phyloP scores from a whole-genome alignment of 2,888 invertebrate genomes.

The Parelbella ahira region DNA sequence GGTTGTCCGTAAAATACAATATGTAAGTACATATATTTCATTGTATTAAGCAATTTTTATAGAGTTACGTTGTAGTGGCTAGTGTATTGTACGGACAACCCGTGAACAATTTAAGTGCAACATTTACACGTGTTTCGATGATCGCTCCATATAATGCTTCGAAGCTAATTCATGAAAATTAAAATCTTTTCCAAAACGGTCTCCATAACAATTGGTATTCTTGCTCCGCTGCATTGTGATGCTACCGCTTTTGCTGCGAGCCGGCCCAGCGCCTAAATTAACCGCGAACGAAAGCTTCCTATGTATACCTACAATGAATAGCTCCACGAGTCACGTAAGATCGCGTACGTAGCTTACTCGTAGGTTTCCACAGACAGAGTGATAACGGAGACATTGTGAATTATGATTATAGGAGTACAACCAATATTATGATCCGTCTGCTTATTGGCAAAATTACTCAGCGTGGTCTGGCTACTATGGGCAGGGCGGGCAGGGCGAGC shows the following conservation, averaged over 20 bases:
- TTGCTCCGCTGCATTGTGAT: constrained; percentile 10
- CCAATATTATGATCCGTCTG: constrained; percentile 90
- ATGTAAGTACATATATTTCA: too few relatives aligned
- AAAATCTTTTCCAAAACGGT: constrained; percentile 10
- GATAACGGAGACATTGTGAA: constrained; percentile 40
- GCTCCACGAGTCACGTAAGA: constrained; percentile 19
- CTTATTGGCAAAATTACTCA: constrained; percentile 94
- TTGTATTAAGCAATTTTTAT: too few relatives aligned
- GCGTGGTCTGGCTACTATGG: constrained; percentile 89
- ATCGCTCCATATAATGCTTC: constrained; percentile 19
- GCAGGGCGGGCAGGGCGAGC: constrained; percentile 83
- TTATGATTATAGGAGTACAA: constrained; percentile 81
- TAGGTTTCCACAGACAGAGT: constrained; percentile 6
- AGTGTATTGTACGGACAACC: constrained; percentile 16
- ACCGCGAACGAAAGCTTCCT: constrained; percentile 14
- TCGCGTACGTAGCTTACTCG: neutral
- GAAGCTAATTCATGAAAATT: constrained; percentile 13
- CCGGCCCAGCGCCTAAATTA: constrained; percentile 10
- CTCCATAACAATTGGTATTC: constrained; percentile 9
- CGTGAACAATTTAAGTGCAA: constrained; percentile 1
- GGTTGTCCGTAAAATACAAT: constrained; percentile 20
- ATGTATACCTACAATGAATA: constrained; percentile 12
- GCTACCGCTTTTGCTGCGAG: constrained; percentile 12
- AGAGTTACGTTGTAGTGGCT: too few relatives aligned
- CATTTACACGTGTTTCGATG: constrained; percentile 12